Base-by-base conservation (phyloP, 2,797 vertebrate genomes). In the Scolopax rusticola region DNA sequence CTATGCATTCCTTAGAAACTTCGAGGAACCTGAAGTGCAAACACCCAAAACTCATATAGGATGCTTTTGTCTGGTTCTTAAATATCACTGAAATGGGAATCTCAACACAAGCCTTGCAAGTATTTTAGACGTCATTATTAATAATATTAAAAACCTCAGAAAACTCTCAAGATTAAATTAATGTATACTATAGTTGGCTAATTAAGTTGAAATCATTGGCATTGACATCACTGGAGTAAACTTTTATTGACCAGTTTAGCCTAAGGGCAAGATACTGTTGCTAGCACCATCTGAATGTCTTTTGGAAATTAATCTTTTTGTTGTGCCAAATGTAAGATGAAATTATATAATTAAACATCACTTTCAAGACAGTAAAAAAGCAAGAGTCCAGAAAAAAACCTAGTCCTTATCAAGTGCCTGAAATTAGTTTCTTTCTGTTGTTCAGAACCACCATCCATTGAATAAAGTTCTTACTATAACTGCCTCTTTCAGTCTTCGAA, bases 141-240 rank as follows among this genome's bases (percentile, higher is more conserved):
- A 77, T 56, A 53, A 53, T 32, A 81, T 28, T 84, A 53, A 93
- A 68, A 56, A 3, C 15, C 21, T 53, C 38, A 75, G 48, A 87
- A 94, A 90, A 33, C 6, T 36, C 33, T 90, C n/a, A 51, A 38
- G 8, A 75, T 74, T 69, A 73, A 90, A 84, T 90, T 84, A 77
- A 84, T 60, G 19, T 33, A 53, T 69, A 73, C 82, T 84, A 82
- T 27, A 74, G 36, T 84, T 63, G 70, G 12, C 36, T 89, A 95
- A 93, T 79, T 84, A 82, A 87, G 36, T 60, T 90, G 36, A 93
- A 90, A 92, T 70, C 67, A 69, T 21, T 59, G 28, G 43, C 47
- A 76, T 73, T 73, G 79, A 40, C 71, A 48, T 76, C n/a, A 84
- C 0, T 73, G 50, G 15, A 76, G 48, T 19, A 84, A 96, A 87